Evolutionary conservation across 1,140 invertebrate species (phyloP), one percentile per base, ranked within the genome.

Genomic region (Marisa cornuarietis): DNA sequence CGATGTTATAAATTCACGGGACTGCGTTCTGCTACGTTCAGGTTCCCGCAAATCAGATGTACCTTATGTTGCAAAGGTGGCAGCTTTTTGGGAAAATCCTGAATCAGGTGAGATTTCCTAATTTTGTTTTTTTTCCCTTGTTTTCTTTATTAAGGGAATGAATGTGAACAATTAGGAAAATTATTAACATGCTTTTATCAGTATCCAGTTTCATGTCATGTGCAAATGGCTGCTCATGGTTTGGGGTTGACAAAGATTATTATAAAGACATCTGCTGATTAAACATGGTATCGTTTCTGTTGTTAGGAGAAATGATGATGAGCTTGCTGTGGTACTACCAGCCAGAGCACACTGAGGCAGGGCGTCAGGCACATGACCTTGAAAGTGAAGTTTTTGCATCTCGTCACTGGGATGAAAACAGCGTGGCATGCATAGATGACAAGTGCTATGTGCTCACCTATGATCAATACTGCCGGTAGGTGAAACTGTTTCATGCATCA

Each of bases 351-450:
- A 98, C 96, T 0, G 97, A 99, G 85, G 94, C 95, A 96, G 96
- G 83, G 5, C 92, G 96, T 11, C 81, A 87, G 83, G 92, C 94
- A 31, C 93, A 93, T 31, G 96, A 98, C 91, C 94, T 95, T 85
- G 93, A 94, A 9, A 96, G 97, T 87, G 97, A 99, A 92, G 95
- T 99, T 68, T 99, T 98, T 92, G 97, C 97, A 49, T 98, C 97
- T 5, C 94, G 96, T 77, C 97, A 99, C 92, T 93, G 95, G 74
- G 97, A 98, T 91, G 95, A 95, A 79, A 98, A 97, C 91, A 97
- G 96, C 87, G 97, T 99, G 49, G 97, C 97, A 74, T 99, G 97
- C 90, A 98, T 99, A 85, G 97, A 99, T 90, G 97, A 99, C 92
- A 98, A 97, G 91, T 98, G 97, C 92, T 98, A 96, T 91, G 97